A percentile compares a stretch with the other conserved stretches of the same genome.
Evolutionary conservation across 2,797 vertebrate genomes (phyloP).

Genomic region (Meda fulgida): DNA sequence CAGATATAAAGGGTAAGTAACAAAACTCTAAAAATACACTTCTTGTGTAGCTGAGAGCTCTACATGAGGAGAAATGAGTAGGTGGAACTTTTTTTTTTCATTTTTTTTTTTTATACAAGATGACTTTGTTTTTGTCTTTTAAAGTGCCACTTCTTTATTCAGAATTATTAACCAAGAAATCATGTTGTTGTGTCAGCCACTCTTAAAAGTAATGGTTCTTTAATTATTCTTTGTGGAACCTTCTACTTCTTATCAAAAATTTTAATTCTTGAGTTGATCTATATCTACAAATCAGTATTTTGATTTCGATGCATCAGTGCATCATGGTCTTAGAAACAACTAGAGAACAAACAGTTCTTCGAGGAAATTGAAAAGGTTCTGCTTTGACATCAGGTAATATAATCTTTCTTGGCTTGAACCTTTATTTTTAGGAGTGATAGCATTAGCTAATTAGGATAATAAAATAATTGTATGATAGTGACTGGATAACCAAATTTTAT

Average conservation of each 20-base stretch:
- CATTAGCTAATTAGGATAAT: not conserved
- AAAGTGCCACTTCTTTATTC: not conserved
- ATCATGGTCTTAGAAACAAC: not conserved
- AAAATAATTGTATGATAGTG: not conserved
- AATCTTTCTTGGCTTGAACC: not conserved
- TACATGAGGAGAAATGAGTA: slow-evolving; percentile 5
- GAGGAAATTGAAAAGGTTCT: not conserved
- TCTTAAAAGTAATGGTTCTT: not conserved
- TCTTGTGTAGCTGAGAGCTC: slow-evolving; percentile 43
- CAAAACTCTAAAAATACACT: slow-evolving; percentile 64
- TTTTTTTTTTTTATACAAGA: not conserved
- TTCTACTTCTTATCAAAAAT: not conserved
- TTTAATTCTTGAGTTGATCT: not conserved
- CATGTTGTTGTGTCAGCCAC: not conserved
- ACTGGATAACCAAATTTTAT: not conserved
- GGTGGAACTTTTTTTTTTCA: not conserved
- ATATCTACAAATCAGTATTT: not conserved
- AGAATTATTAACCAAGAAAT: not conserved
- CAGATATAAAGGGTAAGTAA: slow-evolving; percentile 52
- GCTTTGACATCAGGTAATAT: not conserved
- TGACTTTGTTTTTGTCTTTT: not conserved
- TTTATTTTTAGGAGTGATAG: not conserved
- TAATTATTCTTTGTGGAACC: not conserved
- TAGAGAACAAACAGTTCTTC: not conserved
- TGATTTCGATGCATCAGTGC: not conserved